Conservation (phyloP, 2,888 invertebrate species). For the Heliconius cydno region DNA sequence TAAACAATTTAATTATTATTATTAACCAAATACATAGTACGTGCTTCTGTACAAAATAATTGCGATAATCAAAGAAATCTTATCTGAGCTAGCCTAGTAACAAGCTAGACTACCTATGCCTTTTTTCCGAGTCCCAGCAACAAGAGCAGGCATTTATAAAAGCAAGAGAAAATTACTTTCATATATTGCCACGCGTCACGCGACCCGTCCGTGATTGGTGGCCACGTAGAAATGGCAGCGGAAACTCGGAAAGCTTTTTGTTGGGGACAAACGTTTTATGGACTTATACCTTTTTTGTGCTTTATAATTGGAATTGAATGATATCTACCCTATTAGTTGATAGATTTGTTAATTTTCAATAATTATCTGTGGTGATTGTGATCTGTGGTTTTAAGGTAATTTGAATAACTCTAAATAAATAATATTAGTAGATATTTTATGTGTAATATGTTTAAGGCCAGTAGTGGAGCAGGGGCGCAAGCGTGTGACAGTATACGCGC, state of each 20-base stretch:
- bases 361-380: neutral
- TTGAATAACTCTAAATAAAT: neutral
- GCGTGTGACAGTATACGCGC: too few relatives aligned
- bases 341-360: conserved; percentile 7
- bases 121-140: conserved; percentile 40
- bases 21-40: neutral
- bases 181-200: conserved; percentile 58
- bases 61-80: neutral
- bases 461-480: too few relatives aligned
- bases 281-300: conserved; percentile 39
- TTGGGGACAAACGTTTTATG: conserved; percentile 49
- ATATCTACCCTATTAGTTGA: conserved; percentile 15
- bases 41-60: neutral
- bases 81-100: conserved; percentile 16
- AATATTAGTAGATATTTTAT: neutral
- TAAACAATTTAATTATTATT: too few relatives aligned
- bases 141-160: conserved; percentile 49
- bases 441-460: too few relatives aligned
- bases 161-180: conserved; percentile 61
- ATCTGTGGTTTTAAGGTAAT: neutral
- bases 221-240: conserved; percentile 47
- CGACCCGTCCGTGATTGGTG: conserved; percentile 54
- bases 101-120: conserved; percentile 33
- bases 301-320: conserved; percentile 41
- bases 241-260: conserved; percentile 50